Conservation (phyloP, 1,140 invertebrate genomes). For the Sipha flava region DNA sequence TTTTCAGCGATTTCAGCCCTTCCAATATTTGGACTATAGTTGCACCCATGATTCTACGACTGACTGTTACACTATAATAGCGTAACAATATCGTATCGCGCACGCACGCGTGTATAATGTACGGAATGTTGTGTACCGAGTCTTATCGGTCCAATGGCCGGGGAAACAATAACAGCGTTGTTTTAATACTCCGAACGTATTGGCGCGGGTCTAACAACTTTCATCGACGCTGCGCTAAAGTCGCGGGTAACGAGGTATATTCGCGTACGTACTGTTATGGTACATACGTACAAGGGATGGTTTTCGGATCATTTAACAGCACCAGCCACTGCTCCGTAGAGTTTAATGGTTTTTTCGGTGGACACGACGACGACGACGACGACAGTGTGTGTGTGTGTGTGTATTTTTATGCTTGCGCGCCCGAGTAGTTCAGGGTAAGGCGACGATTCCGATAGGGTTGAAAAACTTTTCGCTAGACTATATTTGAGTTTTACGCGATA, state of each 20-base stretch:
- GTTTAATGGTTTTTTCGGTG: not conserved
- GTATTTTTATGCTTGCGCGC: too few species aligned
- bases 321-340: not conserved
- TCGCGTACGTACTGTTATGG: not conserved
- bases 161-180: not conserved
- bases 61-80: too few species aligned
- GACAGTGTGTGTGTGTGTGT: too few species aligned
- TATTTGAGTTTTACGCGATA: not conserved
- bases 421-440: too few species aligned
- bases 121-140: too few species aligned
- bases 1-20: too few species aligned
- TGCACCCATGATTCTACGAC: too few species aligned
- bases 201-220: not conserved
- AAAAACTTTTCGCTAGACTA: not conserved
- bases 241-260: not conserved
- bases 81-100: too few species aligned
- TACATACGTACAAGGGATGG: not conserved
- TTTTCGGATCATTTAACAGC: constrained; percentile 21
- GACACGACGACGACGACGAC: not conserved
- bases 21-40: too few species aligned
- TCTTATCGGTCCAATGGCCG: not conserved
- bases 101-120: not conserved
- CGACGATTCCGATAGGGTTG: too few species aligned
- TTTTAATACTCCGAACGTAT: not conserved
- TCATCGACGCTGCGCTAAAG: too few species aligned